Percentiles rank a stretch among this genome's conserved stretches.
These are phyloP conservation scores for Pseudochromis fuscus DNA, from an alignment of 2,797 vertebrate species.

Conservation along the genomic window DNA sequence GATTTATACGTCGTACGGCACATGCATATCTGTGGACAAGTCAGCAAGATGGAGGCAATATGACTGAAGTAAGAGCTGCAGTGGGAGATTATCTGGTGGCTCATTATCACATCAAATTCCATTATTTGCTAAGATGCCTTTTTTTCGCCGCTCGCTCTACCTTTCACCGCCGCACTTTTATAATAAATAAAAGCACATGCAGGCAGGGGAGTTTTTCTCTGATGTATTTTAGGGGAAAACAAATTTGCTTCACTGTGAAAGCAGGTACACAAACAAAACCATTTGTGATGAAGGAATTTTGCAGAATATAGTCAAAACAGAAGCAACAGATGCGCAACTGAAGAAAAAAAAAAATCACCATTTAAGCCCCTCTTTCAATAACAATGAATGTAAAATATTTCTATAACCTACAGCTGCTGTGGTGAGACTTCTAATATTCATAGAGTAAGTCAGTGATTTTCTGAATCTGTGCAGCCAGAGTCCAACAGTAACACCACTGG, in stretches of 20 bases:
- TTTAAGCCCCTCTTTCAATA: background rate
- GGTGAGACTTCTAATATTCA: too few relatives aligned
- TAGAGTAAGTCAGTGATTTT: too few relatives aligned
- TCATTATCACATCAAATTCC: background rate
- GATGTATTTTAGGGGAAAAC: background rate
- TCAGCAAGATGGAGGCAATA: background rate
- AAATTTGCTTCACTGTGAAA: background rate
- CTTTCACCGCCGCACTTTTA: background rate
- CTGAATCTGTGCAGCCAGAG: constrained; percentile 25
- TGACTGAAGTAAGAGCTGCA: background rate
- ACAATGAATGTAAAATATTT: background rate
- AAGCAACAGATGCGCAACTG: background rate
- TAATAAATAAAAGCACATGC: background rate
- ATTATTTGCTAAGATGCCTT: too few relatives aligned
- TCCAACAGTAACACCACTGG: constrained; percentile 24
- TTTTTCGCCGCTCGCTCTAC: too few relatives aligned
- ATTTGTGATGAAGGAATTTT: background rate
- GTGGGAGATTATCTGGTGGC: background rate
- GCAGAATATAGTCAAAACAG: background rate
- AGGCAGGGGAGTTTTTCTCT: background rate
- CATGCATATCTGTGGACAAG: background rate
- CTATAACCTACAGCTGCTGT: background rate
- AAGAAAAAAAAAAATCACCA: too few relatives aligned
- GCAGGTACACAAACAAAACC: background rate
- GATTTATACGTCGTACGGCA: constrained; percentile 24